Conservation (phyloP, 1,140 invertebrate genomes). For the Zaprionus gabonicus region DNA sequence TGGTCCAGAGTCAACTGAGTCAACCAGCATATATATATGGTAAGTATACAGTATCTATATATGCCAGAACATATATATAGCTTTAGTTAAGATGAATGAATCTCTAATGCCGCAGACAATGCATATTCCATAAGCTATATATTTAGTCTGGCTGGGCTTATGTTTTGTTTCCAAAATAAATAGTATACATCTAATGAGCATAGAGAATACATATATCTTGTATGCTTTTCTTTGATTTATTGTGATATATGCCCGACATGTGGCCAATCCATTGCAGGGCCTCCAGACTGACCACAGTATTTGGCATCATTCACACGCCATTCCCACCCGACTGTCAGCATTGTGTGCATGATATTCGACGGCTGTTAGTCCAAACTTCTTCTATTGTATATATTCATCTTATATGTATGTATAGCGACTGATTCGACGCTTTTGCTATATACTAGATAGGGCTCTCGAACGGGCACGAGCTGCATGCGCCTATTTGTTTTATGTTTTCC, state of each 20-base stretch:
- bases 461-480: constrained; percentile 44
- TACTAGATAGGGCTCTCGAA: constrained; percentile 29
- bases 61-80: constrained; percentile 10
- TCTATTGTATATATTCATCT: constrained; percentile 10
- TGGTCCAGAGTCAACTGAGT: constrained; percentile 46
- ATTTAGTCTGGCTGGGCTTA: constrained; percentile 40
- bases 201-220: constrained; percentile 24
- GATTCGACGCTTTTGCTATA: constrained; percentile 32
- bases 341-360: constrained; percentile 50
- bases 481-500: constrained; percentile 48
- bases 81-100: constrained; percentile 56
- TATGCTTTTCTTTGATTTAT: constrained; percentile 63
- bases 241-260: constrained; percentile 67
- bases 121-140: constrained; percentile 32
- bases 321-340: constrained; percentile 17
- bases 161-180: constrained; percentile 44
- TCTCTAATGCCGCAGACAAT: constrained; percentile 61
- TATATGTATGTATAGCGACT: constrained; percentile 23
- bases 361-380: constrained; percentile 7
- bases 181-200: constrained; percentile 6
- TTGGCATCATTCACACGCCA: constrained; percentile 60
- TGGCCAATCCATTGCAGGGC: constrained; percentile 22
- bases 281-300: constrained; percentile 20
- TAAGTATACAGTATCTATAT: constrained; percentile 6
- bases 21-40: constrained; percentile 9